phyloP scores from a whole-genome alignment of 2,797 vertebrate species.

The Microhierax caerulescens region DNA sequence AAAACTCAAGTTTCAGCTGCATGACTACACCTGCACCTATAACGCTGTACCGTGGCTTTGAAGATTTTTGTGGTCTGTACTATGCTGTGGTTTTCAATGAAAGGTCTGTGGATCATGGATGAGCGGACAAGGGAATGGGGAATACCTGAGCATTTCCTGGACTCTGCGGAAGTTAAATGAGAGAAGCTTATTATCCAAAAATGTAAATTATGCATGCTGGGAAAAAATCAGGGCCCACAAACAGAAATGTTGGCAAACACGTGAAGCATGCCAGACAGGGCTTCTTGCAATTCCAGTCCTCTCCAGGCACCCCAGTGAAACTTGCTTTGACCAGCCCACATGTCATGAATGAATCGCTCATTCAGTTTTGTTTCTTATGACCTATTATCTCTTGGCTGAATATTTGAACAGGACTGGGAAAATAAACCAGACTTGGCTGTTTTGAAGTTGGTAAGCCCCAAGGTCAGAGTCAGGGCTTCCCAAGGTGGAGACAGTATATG shows the following conservation, averaged over 20 bases:
- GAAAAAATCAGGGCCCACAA: background rate
- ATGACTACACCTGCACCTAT: background rate
- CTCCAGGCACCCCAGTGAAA: background rate
- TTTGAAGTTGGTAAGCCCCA: conserved; percentile 8
- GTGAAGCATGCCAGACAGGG: background rate
- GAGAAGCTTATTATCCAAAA: conserved; percentile 2
- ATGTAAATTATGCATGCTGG: background rate
- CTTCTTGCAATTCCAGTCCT: background rate
- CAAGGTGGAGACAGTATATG: background rate
- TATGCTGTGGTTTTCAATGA: background rate
- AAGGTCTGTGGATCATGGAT: background rate
- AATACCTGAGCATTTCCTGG: background rate
- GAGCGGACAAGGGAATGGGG: background rate
- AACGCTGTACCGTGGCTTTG: background rate
- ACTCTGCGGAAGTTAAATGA: background rate
- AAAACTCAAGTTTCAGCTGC: background rate
- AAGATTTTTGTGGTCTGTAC: background rate
- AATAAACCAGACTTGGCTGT: background rate
- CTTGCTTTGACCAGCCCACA: background rate
- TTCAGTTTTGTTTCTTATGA: background rate
- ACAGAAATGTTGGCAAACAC: background rate
- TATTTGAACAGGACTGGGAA: background rate
- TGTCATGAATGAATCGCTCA: background rate
- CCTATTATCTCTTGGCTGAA: conserved; percentile 8
- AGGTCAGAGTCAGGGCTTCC: background rate